Base-by-base conservation (phyloP, 2,113 vertebrate species). In the Hypomesus transpacificus region DNA sequence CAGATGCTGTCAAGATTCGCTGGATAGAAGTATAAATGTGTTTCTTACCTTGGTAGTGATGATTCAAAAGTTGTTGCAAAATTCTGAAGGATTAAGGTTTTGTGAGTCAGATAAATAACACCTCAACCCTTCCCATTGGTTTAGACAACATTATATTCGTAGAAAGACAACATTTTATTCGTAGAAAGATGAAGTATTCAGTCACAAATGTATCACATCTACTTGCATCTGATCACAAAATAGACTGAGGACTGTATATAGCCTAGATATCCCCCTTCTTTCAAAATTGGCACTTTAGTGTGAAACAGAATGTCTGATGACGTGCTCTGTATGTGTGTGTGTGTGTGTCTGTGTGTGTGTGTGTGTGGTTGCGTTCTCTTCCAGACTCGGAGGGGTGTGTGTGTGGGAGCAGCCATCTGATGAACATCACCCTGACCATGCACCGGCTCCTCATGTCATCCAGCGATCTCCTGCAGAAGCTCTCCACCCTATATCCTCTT, bases 351-450 rank as follows among this genome's bases (percentile, higher is more conserved):
- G 59, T 24, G 20, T 61, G 22, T 22, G 13, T 61, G 22, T 70
- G 58, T 72, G 22, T 28, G 53, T 28, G 3, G 39, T 56, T 76
- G 24, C 18, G 75, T 71, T 81, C 20, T 84, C 61, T 81, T 92
- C 21, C 90, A 98, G 96, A 98, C 89, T 82, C 92, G 22, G 93
- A 96, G 31, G 96, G 96, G 69, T 93, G 91, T 76, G 76, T 95
- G 4, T 93, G 89, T 81, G 91, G 92, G 60, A 95, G 90, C 87
- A 93, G 87, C 82, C 95, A 98, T 58, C 87, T 98, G 77, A 71
- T 98, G 78, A 94, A 96, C 83, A 94, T 97, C 83, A 92, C 91
- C 80, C 88, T 98, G 83, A 93, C 96, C 74, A 98, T 98, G 96
- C 96, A 98, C 80, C 92, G 94, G 1, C 88, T 96, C 71, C 83